Evolutionary conservation across 2,113 vertebrate genomes (phyloP), one percentile per base, ranked within the genome.

Genomic region (Synchiropus splendidus): DNA sequence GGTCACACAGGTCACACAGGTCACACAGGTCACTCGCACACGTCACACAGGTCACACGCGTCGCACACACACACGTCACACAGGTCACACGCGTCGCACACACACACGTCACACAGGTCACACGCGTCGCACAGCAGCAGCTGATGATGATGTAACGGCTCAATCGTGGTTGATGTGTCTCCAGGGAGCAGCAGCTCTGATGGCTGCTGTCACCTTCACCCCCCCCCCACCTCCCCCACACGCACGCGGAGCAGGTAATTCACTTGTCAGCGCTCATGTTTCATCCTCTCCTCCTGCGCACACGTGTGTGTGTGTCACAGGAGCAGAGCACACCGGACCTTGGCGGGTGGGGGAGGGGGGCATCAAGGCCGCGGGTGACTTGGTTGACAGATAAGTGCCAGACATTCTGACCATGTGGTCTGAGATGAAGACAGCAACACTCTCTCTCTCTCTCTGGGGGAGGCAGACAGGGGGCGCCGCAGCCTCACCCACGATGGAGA

Each of bases 401-500:
- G 12, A 27, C 16, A 17, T 27, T 27, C 4, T 27, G 8, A 27
- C 21, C 21, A 27, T 27, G 21, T 27, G 4, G 21, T 27, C 21
- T 27, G 21, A 27, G 21, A 27, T 27, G 21, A 27, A 27, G 21
- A 27, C 21, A 16, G 31, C 39, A 37, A 50, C 48, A 41, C 48
- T 35, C 45, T 18, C n/a, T 15, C 14, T 37, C 12, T 12, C 15
- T n/a, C n/a, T n/a, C n/a, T n/a, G n/a, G n/a, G n/a, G n/a, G n/a
- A n/a, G n/a, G n/a, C n/a, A n/a, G n/a, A n/a, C n/a, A n/a, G 21
- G 21, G 21, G 21, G 21, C 21, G 21, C 21, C 8, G 21, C 21
- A 10, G 13, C 85, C 93, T 54, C 75, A 98, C 95, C 92, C 27
- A 92, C 90, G 0, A 98, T 89, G 62, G 95, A 99, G 12, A 99